Evolutionary conservation across 2,797 vertebrate genomes (phyloP).

Genomic region (Acanthurus leucopareius): DNA sequence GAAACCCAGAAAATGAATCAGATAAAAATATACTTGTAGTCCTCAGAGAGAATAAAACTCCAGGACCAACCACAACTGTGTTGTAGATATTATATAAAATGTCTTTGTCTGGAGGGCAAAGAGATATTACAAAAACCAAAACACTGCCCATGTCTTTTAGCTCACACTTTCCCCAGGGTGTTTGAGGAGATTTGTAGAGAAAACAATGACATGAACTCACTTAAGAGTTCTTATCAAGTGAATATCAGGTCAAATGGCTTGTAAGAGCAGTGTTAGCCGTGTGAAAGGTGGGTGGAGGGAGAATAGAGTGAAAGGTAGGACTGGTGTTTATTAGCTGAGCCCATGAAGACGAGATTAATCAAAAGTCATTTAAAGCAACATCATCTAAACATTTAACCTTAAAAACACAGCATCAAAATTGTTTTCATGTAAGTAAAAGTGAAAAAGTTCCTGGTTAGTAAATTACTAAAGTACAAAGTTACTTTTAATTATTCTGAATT

Average conservation of each 20-base stretch:
- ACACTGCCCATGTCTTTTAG: conserved; percentile 2
- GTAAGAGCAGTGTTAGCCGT: neutral
- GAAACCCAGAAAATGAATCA: no score
- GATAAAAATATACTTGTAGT: conserved; percentile 9
- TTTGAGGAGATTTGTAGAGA: conserved; percentile 6
- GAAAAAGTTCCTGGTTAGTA: no score
- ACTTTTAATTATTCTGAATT: no score
- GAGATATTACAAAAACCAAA: conserved; percentile 14
- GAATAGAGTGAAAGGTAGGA: neutral
- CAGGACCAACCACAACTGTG: neutral
- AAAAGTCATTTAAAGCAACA: conserved; percentile 36
- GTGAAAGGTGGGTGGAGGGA: neutral
- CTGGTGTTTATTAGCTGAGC: conserved; percentile 8
- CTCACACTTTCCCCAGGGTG: conserved; percentile 16
- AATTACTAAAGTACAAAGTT: no score
- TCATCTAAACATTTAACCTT: no score
- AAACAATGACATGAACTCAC: conserved; percentile 26
- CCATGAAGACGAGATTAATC: conserved; percentile 40
- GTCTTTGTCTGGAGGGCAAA: conserved; percentile 26
- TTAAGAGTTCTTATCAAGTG: conserved; percentile 6
- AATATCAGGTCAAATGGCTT: neutral
- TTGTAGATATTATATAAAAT: conserved; percentile 5
- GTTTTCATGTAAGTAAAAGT: no score
- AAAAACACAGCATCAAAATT: no score
- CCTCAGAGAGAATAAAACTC: conserved; percentile 19